Conservation (phyloP, 2,888 invertebrate species). For the Callinectes sapidus region DNA sequence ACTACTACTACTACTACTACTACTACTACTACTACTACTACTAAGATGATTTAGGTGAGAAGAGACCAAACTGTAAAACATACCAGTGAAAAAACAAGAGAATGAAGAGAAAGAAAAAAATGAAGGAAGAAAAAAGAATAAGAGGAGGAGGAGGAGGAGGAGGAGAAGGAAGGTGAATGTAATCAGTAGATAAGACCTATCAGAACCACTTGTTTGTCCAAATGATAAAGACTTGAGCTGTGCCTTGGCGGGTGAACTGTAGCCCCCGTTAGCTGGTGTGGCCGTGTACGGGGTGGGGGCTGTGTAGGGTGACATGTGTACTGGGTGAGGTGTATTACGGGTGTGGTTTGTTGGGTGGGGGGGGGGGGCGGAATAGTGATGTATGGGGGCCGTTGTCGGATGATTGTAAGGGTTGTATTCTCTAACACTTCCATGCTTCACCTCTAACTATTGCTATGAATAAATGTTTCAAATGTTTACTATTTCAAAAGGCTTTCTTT, state of each 20-base stretch:
- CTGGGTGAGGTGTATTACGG: no score
- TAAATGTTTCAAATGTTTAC: no score
- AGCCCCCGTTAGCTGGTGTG: neutral
- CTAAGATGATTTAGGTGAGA: neutral
- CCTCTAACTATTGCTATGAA: no score
- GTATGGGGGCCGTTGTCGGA: neutral
- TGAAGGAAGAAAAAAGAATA: neutral
- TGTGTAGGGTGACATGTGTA: neutral
- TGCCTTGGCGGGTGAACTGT: constrained; percentile 9
- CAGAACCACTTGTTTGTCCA: constrained; percentile 39
- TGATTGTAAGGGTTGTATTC: neutral
- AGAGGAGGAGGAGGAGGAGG: neutral
- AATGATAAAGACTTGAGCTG: constrained; percentile 21
- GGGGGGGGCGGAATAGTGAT: neutral
- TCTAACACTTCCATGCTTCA: no score
- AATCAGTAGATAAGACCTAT: constrained; percentile 20
- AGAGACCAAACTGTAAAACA: neutral
- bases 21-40: neutral
- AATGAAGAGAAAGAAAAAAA: neutral
- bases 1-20: neutral
- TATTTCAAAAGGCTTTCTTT: no score
- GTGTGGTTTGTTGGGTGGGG: neutral
- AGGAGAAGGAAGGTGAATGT: neutral
- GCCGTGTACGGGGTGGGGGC: neutral
- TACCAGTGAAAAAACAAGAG: neutral